Evolutionary conservation across 2,888 invertebrate genomes (phyloP).

Genomic region (Heteropelma amictum): DNA sequence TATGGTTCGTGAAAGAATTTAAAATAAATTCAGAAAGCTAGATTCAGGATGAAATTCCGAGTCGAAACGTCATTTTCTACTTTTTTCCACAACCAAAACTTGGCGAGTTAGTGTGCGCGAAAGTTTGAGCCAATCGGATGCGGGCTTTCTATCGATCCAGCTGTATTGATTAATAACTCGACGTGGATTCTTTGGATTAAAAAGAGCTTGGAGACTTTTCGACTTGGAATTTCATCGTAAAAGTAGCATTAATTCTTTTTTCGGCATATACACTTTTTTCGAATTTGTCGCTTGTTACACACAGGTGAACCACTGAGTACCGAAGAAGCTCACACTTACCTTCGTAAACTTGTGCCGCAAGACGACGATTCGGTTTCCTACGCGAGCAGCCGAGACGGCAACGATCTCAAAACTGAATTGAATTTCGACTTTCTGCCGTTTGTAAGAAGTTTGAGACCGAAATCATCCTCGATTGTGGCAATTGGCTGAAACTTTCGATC

Average conservation of each 20-base stretch:
- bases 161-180: too few species aligned
- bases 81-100: too few species aligned
- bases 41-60: not conserved
- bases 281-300: not conserved
- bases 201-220: too few species aligned
- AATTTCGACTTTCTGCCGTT: conserved; percentile 64
- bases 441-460: conserved; percentile 51
- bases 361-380: conserved; percentile 46
- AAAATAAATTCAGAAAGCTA: not conserved
- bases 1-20: conserved; percentile 50
- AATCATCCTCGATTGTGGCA: not conserved
- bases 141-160: too few species aligned
- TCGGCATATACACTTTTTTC: not conserved
- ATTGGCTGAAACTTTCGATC: not conserved
- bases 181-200: too few species aligned
- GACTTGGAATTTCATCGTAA: not conserved
- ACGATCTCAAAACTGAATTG: conserved; percentile 10
- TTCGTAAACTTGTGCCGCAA: conserved; percentile 59
- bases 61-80: not conserved
- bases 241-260: not conserved
- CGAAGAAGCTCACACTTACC: conserved; percentile 62
- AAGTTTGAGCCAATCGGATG: too few species aligned
- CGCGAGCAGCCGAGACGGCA: conserved; percentile 32
- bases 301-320: conserved; percentile 64
- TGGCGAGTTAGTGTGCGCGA: too few species aligned